Evolutionary conservation across 1,140 invertebrate genomes (phyloP).

Genomic region (Pseudomyrmex dendroicus): DNA sequence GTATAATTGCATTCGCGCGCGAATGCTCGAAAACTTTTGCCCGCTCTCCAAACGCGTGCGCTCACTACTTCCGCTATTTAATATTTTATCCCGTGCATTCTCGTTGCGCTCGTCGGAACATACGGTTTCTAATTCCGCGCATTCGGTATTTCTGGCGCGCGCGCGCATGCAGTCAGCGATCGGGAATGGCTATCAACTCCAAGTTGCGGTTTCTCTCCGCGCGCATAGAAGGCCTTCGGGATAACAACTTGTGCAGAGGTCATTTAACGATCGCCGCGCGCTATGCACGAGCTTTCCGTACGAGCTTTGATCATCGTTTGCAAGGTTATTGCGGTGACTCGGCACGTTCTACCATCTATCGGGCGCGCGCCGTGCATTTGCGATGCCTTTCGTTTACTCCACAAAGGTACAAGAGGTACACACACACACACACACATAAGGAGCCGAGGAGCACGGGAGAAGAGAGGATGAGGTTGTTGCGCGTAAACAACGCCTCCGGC

Average conservation of each 20-base stretch:
- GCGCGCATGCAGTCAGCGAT: background rate
- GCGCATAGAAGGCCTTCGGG: background rate
- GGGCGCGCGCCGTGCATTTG: slow-evolving; percentile 46
- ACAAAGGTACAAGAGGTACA: background rate
- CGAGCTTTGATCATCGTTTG: slow-evolving; percentile 55
- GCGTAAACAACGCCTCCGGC: background rate
- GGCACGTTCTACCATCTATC: slow-evolving; percentile 43
- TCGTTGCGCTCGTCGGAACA: background rate
- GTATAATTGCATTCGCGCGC: slow-evolving; percentile 36
- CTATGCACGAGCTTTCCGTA: slow-evolving; percentile 26
- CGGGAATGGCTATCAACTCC: slow-evolving; percentile 14
- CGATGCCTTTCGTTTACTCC: slow-evolving; percentile 34
- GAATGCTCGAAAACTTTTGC: slow-evolving; percentile 25
- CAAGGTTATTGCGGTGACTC: slow-evolving; percentile 54
- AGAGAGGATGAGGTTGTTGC: background rate
- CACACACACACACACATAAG: too few species aligned
- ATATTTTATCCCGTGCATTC: slow-evolving; percentile 23
- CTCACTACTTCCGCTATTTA: background rate
- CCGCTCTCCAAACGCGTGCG: background rate
- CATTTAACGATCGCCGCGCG: slow-evolving; percentile 41
- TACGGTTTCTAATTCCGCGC: slow-evolving; percentile 4
- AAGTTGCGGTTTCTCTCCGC: background rate
- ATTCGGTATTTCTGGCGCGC: background rate
- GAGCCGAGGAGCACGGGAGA: background rate
- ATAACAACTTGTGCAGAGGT: slow-evolving; percentile 27